These are phyloP conservation scores for Pogonocherus hispidulus DNA, from an alignment of 2,888 invertebrate species.

Conservation along the genomic window DNA sequence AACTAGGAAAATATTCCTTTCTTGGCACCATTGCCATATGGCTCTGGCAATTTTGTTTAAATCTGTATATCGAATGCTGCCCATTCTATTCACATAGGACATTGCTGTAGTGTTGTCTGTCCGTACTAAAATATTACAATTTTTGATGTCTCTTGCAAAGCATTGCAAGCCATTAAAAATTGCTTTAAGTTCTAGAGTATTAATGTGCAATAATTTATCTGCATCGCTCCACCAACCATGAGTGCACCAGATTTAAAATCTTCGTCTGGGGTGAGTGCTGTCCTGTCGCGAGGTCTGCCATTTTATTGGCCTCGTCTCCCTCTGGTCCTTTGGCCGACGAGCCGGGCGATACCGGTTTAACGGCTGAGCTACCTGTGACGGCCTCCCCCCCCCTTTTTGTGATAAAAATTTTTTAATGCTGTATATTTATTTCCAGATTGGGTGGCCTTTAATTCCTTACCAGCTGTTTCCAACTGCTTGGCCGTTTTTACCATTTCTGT, in stretches of 20 bases:
- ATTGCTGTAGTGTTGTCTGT: slow-evolving; percentile 40
- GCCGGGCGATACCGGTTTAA: slow-evolving; percentile 16
- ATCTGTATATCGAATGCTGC: slow-evolving; percentile 15
- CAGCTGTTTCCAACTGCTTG: too few species aligned
- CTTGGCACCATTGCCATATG: slow-evolving; percentile 39
- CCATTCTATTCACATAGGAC: slow-evolving; percentile 35
- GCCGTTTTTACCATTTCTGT: background rate
- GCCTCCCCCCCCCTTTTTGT: too few species aligned
- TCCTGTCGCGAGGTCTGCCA: slow-evolving; percentile 1
- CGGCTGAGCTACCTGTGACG: background rate
- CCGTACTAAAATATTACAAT: slow-evolving; percentile 25
- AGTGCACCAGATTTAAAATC: background rate
- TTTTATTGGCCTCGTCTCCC: slow-evolving; percentile 5
- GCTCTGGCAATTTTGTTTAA: slow-evolving; percentile 8
- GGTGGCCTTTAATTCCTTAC: too few species aligned
- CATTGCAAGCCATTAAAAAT: too few species aligned
- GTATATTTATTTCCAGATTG: slow-evolving; percentile 3
- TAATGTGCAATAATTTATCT: slow-evolving; percentile 9
- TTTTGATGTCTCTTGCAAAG: background rate
- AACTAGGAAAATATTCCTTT: slow-evolving; percentile 29
- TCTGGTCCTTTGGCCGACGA: slow-evolving; percentile 9
- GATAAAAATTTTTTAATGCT: background rate
- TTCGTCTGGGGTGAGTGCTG: background rate
- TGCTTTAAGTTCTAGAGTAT: slow-evolving; percentile 4
- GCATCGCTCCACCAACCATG: background rate